A percentile compares a stretch with the other conserved stretches of the same genome.
Conservation (phyloP, 2,113 vertebrate genomes). For the Thunnus maccoyii region DNA sequence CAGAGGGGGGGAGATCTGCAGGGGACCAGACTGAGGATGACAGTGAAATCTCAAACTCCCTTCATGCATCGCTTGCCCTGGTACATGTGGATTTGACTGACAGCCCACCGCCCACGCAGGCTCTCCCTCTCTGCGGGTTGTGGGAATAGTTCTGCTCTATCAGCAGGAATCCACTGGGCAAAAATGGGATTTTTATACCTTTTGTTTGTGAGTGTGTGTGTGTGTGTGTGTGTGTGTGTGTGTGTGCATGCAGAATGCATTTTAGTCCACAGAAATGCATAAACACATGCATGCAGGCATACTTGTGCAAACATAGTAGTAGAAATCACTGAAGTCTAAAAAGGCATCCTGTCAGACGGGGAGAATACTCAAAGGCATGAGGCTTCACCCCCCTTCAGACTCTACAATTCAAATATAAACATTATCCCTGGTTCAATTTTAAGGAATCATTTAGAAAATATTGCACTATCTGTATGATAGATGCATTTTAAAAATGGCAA, state of each 20-base stretch:
- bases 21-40: constrained; percentile 66
- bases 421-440: background rate
- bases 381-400: constrained; percentile 19
- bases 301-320: background rate
- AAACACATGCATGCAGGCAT: background rate
- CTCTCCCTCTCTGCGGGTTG: constrained; percentile 56
- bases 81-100: constrained; percentile 72
- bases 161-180: constrained; percentile 40
- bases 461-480: background rate
- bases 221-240: constrained; percentile 12
- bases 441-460: constrained; percentile 28
- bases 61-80: constrained; percentile 68
- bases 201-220: constrained; percentile 13
- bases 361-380: constrained; percentile 23
- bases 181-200: constrained; percentile 50
- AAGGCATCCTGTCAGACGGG: constrained; percentile 21
- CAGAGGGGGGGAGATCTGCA: constrained; percentile 42
- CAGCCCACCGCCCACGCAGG: constrained; percentile 47
- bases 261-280: background rate
- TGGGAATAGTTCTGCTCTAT: constrained; percentile 60
- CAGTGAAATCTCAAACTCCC: constrained; percentile 73
- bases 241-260: background rate
- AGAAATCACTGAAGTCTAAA: constrained; percentile 37
- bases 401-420: constrained; percentile 30
- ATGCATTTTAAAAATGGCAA: background rate